Evolutionary conservation across 2,888 invertebrate genomes (phyloP).

Genomic region (Dicycla oo): DNA sequence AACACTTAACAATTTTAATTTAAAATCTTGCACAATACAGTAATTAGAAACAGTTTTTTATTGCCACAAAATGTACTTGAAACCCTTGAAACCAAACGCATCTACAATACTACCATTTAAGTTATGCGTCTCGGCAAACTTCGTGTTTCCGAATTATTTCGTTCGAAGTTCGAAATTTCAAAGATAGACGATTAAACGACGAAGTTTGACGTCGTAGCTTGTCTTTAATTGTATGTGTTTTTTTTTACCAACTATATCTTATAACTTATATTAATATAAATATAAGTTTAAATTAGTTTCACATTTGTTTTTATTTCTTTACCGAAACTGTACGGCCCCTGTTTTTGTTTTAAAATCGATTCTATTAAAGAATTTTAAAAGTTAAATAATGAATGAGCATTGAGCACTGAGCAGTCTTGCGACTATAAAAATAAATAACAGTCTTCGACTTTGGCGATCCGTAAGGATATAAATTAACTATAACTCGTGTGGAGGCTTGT

Average conservation of each 20-base stretch:
- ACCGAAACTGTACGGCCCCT: not conserved
- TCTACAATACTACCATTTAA: not conserved
- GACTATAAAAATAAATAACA: conserved; percentile 29
- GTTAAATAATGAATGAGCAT: not conserved
- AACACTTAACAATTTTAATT: not conserved
- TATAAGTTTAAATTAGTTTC: not conserved
- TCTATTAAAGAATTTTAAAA: not conserved
- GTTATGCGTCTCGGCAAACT: not conserved
- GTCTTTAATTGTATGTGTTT: not conserved
- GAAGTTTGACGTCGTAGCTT: not conserved
- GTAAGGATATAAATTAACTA: conserved; percentile 22
- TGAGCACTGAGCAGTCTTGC: no score
- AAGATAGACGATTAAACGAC: not conserved
- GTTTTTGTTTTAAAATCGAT: not conserved
- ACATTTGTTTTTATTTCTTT: not conserved
- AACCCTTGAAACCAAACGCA: not conserved
- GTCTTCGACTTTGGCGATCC: not conserved
- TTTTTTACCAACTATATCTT: not conserved
- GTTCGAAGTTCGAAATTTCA: not conserved
- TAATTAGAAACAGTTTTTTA: not conserved
- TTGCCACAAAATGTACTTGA: not conserved
- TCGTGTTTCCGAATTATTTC: not conserved
- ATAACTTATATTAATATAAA: not conserved
- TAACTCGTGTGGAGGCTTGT: no score
- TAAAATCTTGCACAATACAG: no score